phyloP scores from a whole-genome alignment of 2,888 invertebrate genomes.

The Heliconius sara region DNA sequence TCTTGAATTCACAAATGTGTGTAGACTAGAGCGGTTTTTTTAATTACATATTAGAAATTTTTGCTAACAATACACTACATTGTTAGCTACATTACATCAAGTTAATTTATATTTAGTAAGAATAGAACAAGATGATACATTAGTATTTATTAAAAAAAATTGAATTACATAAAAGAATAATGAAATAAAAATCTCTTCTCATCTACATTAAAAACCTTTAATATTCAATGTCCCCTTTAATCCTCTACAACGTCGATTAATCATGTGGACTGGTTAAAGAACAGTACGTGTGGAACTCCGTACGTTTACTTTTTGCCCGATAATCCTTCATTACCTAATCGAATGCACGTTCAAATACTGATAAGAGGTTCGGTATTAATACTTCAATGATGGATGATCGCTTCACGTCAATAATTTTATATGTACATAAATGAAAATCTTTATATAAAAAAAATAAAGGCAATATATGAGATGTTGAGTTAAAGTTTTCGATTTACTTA shows the following conservation, averaged over 20 bases:
- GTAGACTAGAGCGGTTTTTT: slow-evolving; percentile 39
- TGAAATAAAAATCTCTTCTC: background rate
- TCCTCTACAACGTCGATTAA: slow-evolving; percentile 55
- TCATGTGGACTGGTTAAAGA: slow-evolving; percentile 51
- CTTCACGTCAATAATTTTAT: slow-evolving; percentile 23
- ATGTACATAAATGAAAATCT: slow-evolving; percentile 7
- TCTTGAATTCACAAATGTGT: slow-evolving; percentile 40
- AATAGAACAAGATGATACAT: too few species aligned
- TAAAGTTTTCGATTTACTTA: too few species aligned
- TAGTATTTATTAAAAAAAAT: background rate
- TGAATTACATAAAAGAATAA: background rate
- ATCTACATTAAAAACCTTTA: background rate
- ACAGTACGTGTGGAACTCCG: slow-evolving; percentile 18
- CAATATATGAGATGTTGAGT: too few species aligned
- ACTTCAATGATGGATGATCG: slow-evolving; percentile 42
- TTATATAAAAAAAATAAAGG: background rate
- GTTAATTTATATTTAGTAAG: too few species aligned
- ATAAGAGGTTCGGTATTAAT: slow-evolving; percentile 40
- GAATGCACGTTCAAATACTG: slow-evolving; percentile 41
- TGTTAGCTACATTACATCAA: too few species aligned
- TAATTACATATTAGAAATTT: slow-evolving; percentile 25
- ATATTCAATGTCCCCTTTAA: slow-evolving; percentile 46
- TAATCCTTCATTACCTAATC: slow-evolving; percentile 77
- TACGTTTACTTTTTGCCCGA: slow-evolving; percentile 48
- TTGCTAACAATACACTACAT: too few species aligned